phyloP scores from a whole-genome alignment of 2,797 vertebrate species.

The Bovichtus diacanthus region DNA sequence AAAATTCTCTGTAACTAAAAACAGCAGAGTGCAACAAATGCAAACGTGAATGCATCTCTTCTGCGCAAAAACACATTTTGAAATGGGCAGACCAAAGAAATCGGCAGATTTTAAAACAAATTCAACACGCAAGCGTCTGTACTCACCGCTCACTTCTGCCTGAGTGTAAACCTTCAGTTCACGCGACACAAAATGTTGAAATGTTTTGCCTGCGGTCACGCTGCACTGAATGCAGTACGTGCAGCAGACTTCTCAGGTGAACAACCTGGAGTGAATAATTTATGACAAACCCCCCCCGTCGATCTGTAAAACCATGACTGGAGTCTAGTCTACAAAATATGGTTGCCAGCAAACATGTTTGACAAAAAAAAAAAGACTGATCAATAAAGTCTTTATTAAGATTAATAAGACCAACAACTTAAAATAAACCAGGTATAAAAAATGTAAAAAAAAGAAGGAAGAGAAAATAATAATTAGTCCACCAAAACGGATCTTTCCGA shows the following conservation, averaged over 20 bases:
- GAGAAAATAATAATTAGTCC: conserved; percentile 18
- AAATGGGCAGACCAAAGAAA: conserved; percentile 13
- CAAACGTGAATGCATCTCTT: not conserved
- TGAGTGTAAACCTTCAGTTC: not conserved
- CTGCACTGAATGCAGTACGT: conserved; percentile 10
- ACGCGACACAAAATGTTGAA: conserved; percentile 9
- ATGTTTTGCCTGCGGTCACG: not conserved
- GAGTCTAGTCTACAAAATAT: not conserved
- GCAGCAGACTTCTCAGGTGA: conserved; percentile 71
- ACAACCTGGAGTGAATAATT: conserved; percentile 78
- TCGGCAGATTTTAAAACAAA: not conserved
- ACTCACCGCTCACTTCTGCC: conserved; percentile 57
- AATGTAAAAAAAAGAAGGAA: not conserved
- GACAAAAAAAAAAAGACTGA: not conserved
- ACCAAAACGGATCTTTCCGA: not conserved
- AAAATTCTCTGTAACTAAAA: not conserved
- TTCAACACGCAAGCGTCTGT: not conserved
- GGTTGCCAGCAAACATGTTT: conserved; percentile 5
- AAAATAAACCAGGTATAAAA: not conserved
- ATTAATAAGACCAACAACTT: not conserved
- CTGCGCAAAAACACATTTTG: not conserved
- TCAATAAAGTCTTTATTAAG: conserved; percentile 18
- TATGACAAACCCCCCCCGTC: conserved; percentile 50
- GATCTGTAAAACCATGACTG: conserved; percentile 52
- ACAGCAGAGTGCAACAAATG: not conserved